phyloP scores from a whole-genome alignment of 2,113 vertebrate genomes.

The Trichechus manatus region DNA sequence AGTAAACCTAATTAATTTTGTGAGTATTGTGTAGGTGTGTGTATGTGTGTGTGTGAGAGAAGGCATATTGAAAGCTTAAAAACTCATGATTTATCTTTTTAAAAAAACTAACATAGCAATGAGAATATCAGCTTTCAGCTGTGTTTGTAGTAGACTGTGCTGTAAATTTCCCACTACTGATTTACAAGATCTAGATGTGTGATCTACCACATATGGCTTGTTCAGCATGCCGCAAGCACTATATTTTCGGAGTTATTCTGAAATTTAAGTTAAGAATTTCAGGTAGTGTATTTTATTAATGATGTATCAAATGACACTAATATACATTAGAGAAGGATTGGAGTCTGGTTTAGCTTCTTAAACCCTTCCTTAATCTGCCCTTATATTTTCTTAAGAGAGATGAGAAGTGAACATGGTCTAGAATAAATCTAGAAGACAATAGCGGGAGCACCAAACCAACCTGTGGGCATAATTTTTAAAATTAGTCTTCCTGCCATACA shows the following conservation, averaged over 20 bases:
- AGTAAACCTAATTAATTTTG: background rate
- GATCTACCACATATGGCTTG: background rate
- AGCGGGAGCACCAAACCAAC: background rate
- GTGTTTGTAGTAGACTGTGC: background rate
- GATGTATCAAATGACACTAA: background rate
- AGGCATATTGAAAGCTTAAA: background rate
- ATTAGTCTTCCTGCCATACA: background rate
- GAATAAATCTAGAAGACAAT: background rate
- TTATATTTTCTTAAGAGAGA: background rate
- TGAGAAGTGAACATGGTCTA: background rate
- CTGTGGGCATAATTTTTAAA: background rate
- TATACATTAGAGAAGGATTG: background rate
- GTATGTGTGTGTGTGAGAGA: background rate
- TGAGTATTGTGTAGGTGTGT: background rate
- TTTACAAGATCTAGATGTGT: constrained; percentile 2
- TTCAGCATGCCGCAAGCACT: background rate
- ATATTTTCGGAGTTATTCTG: background rate
- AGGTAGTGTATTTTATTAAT: background rate
- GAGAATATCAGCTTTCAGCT: background rate
- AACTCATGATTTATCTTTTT: constrained; percentile 7
- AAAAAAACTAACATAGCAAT: background rate
- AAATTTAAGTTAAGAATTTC: constrained; percentile 52
- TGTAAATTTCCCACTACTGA: background rate
- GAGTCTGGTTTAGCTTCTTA: constrained; percentile 20
- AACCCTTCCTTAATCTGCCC: background rate